Percentiles rank a stretch among this genome's conserved stretches.
phyloP scores from a whole-genome alignment of 2,888 invertebrate genomes.

The Barypeithes pellucidus region DNA sequence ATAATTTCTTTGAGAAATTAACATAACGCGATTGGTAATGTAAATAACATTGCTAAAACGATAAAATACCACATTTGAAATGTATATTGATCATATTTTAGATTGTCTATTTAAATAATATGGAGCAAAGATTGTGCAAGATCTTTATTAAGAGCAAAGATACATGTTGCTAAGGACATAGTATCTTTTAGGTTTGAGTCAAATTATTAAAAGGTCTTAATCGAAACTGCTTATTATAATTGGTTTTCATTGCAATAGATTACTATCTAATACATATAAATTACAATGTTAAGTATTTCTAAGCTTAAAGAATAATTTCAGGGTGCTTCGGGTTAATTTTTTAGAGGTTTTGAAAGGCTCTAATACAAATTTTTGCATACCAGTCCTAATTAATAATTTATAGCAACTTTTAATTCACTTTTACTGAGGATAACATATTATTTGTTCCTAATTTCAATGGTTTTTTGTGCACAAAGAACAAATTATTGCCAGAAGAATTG shows the following conservation, averaged over 20 bases:
- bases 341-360: too few species aligned
- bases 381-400: too few species aligned
- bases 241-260: neutral
- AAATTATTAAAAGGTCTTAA: neutral
- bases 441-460: too few species aligned
- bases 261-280: neutral
- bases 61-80: neutral
- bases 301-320: neutral
- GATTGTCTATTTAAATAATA: constrained; percentile 16
- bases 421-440: too few species aligned
- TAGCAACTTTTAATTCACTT: too few species aligned
- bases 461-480: too few species aligned
- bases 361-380: too few species aligned
- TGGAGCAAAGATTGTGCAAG: neutral
- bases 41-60: neutral
- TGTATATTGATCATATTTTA: constrained; percentile 9
- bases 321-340: too few species aligned
- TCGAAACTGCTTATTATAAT: constrained; percentile 10
- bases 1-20: too few species aligned
- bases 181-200: neutral
- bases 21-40: too few species aligned
- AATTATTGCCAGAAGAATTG: too few species aligned
- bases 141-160: neutral
- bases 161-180: neutral
- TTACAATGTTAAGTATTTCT: neutral